Conservation (phyloP, 1,140 invertebrate species). For the Cyclina sinensis region DNA sequence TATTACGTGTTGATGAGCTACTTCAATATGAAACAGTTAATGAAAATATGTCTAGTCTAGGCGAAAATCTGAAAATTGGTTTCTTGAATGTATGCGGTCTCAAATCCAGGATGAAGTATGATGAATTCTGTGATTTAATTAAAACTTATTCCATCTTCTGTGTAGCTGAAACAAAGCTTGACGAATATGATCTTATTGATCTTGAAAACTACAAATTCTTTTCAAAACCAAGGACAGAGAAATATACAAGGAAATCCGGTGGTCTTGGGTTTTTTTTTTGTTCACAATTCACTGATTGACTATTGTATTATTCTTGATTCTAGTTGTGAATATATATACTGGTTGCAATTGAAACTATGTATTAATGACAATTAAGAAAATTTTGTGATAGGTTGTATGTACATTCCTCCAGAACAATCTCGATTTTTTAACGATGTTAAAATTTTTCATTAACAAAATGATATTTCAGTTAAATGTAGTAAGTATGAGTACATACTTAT, state of each 20-base stretch:
- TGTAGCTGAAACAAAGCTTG: constrained; percentile 14
- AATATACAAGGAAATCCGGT: neutral
- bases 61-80: constrained; percentile 9
- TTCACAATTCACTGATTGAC: neutral
- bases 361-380: neutral
- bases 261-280: neutral
- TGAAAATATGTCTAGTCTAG: too few species aligned
- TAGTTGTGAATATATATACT: neutral
- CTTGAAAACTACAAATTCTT: neutral
- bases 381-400: neutral
- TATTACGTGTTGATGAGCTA: too few species aligned
- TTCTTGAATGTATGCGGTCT: neutral
- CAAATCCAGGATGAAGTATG: neutral
- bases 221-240: constrained; percentile 9
- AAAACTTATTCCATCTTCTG: neutral
- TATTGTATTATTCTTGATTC: neutral
- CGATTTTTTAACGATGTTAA: neutral
- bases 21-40: too few species aligned
- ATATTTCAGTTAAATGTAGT: neutral
- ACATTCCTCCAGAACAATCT: neutral
- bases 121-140: neutral
- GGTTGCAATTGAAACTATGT: neutral
- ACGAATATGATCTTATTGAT: neutral
- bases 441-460: neutral
- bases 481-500: neutral